These are phyloP conservation scores for Crenichthys baileyi DNA, from an alignment of 2,797 vertebrate genomes.

Conservation along the genomic window DNA sequence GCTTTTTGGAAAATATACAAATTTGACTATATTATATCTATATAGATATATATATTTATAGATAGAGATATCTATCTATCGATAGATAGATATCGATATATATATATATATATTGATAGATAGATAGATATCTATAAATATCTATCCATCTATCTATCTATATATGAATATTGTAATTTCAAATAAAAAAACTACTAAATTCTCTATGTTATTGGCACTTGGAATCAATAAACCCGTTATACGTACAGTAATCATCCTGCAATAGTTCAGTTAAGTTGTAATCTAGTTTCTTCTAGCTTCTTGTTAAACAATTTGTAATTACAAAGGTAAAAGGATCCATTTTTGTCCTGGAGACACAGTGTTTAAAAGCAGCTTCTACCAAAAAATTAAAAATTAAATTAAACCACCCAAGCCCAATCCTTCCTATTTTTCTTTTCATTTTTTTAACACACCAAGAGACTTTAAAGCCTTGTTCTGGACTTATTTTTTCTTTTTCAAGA, in stretches of 20 bases:
- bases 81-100: neutral
- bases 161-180: slow-evolving; percentile 64
- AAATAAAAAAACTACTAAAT: slow-evolving; percentile 41
- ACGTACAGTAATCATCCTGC: slow-evolving; percentile 67
- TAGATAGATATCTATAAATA: neutral
- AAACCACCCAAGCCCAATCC: slow-evolving; percentile 62
- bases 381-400: neutral
- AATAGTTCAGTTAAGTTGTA: slow-evolving; percentile 64
- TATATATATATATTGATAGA: neutral
- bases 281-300: slow-evolving; percentile 60
- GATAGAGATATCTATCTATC: neutral
- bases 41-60: slow-evolving; percentile 10
- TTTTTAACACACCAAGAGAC: slow-evolving; percentile 76
- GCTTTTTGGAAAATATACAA: slow-evolving; percentile 74
- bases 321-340: slow-evolving; percentile 63
- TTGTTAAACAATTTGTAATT: slow-evolving; percentile 61
- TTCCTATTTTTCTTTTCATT: slow-evolving; percentile 43
- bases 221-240: slow-evolving; percentile 74
- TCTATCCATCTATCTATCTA: neutral
- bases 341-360: slow-evolving; percentile 65
- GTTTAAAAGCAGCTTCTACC: slow-evolving; percentile 68
- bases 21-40: slow-evolving; percentile 15
- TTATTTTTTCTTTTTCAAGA: slow-evolving; percentile 17
- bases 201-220: slow-evolving; percentile 79
- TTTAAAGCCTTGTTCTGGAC: slow-evolving; percentile 65